Base-by-base conservation (phyloP, 2,797 vertebrate species). In the Pagetopsis macropterus region DNA sequence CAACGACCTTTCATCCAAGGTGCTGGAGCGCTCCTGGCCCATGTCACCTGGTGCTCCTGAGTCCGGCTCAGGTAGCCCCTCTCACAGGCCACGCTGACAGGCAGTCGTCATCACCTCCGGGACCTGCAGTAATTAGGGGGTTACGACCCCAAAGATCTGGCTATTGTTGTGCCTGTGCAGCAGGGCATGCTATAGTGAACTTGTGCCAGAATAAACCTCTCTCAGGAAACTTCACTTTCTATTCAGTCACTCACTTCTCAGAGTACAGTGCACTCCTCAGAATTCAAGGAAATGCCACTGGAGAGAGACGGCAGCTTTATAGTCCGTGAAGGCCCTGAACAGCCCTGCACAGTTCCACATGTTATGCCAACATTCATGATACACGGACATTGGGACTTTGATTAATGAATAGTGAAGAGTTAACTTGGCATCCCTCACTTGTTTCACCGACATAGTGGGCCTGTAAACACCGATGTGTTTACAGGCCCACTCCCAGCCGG, bases 161-260 rank as follows among this genome's bases (percentile, higher is more conserved):
- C 78, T 75, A 89, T 91, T 88, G 86, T 92, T 87, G 79, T 67
- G 76, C 45, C 70, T 60, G 83, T 84, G 74, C 84, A 48, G 58
- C 61, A 16, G 79, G 80, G 75, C 85, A 82, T 85, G 88, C 88
- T 88, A 64, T 79, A 74, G 75, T 77, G 73, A 61, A 23, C 44
- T n/a, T 52, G 58, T 87, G 88, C 89, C 91, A 94, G 89, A 90
- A 88, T 82, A 93, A 90, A 91, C 81, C 76, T 83, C 79, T 90
- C 86, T 88, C 90, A 92, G 91, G 90, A 93, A 94, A 91, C 87
- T 86, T 87, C 82, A 78, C 85, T 92, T 90, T 92, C 86, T 86
- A 70, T 88, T 89, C 85, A 85, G 58, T 84, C 78, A 74, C 67
- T 76, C 82, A 58, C 77, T 83, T 79, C 78, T 78, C 88, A 72